Percentiles rank a stretch among this genome's conserved stretches.
Conservation (phyloP, 1,140 invertebrate species). For the Latrodectus geometricus region DNA sequence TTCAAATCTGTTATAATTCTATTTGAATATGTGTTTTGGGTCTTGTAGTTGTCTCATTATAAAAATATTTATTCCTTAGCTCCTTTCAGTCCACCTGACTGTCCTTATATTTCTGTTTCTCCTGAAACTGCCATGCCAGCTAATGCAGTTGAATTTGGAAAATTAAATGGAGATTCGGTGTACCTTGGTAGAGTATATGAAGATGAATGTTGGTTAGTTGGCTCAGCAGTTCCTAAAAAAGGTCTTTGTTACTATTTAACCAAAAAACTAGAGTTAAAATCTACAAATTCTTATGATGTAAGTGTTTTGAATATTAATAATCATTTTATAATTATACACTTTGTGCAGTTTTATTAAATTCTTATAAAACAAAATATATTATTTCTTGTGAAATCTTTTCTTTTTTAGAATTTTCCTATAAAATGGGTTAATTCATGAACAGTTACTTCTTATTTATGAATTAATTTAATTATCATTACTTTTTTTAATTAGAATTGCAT, state of each 20-base stretch:
- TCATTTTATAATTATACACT: too few relatives aligned
- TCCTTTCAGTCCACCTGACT: slow-evolving; percentile 33
- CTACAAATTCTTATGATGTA: slow-evolving; percentile 37
- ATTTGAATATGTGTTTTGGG: not conserved
- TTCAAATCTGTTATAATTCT: not conserved
- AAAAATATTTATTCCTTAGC: not conserved
- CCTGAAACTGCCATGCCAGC: not conserved
- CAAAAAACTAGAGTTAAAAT: slow-evolving; percentile 18
- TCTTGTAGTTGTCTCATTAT: not conserved
- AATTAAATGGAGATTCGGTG: slow-evolving; percentile 2
- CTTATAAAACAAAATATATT: too few relatives aligned
- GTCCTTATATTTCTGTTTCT: slow-evolving; percentile 2
- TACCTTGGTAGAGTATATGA: slow-evolving; percentile 43
- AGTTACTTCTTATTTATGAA: too few relatives aligned
- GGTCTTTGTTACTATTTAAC: slow-evolving; percentile 11
- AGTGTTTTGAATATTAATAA: not conserved
- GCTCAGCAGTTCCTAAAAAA: slow-evolving; percentile 38
- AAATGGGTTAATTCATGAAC: too few relatives aligned
- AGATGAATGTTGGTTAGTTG: slow-evolving; percentile 1
- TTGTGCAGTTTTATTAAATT: too few relatives aligned
- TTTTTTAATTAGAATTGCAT: too few relatives aligned
- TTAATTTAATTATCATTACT: too few relatives aligned
- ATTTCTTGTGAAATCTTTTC: too few relatives aligned
- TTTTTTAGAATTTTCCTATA: too few relatives aligned
- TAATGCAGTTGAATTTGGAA: not conserved